These are phyloP conservation scores for Microcebus lehilahytsara DNA, from an alignment of 2,113 vertebrate species.

Conservation along the genomic window DNA sequence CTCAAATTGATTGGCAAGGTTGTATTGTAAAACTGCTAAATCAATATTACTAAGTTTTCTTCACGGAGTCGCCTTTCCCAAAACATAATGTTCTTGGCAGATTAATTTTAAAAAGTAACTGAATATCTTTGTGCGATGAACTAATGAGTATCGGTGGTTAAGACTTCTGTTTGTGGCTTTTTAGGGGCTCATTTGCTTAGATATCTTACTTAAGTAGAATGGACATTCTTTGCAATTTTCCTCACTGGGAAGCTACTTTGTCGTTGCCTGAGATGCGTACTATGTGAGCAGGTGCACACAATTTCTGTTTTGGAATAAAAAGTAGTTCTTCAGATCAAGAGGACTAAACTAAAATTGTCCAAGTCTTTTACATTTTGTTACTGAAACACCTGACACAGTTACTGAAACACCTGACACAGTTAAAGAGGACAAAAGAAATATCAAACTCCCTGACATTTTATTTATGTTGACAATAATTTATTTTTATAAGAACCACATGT, in stretches of 20 bases:
- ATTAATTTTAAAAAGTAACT: neutral
- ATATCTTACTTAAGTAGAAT: neutral
- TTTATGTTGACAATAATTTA: slow-evolving; percentile 28
- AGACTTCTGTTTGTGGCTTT: neutral
- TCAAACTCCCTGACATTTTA: neutral
- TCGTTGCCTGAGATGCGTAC: no score
- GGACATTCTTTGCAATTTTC: neutral
- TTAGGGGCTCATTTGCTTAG: neutral
- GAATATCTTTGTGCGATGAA: neutral
- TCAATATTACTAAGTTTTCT: neutral
- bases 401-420: neutral
- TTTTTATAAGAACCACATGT: neutral
- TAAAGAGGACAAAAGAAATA: slow-evolving; percentile 21
- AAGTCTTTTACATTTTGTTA: neutral
- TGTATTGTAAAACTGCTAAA: neutral
- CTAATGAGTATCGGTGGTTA: neutral
- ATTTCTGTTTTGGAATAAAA: neutral
- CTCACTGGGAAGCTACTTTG: neutral
- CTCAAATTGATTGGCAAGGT: neutral
- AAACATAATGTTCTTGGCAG: neutral
- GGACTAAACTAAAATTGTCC: neutral
- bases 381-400: neutral
- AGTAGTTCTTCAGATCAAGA: neutral
- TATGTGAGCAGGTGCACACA: neutral
- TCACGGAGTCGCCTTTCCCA: neutral